Percentiles rank a stretch among this genome's conserved stretches.
Evolutionary conservation across 2,888 invertebrate genomes (phyloP).

Genomic region (Drosophila hawaiiensis): DNA sequence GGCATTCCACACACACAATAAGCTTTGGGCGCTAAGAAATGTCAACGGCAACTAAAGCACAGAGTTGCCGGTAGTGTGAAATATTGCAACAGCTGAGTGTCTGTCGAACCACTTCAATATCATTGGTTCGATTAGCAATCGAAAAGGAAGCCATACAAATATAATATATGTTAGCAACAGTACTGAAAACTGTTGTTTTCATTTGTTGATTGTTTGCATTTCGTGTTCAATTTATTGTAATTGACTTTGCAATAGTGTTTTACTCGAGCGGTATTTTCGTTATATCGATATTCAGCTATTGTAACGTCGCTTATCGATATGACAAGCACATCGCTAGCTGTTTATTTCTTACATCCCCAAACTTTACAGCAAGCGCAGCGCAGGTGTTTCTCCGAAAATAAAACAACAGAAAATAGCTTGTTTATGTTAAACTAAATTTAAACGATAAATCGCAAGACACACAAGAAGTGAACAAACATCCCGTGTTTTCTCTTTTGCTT

Average conservation of each 20-base stretch:
- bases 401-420: constrained; percentile 2
- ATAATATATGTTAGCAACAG: background rate
- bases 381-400: constrained; percentile 46
- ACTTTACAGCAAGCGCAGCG: constrained; percentile 52
- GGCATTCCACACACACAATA: constrained; percentile 51
- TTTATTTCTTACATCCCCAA: constrained; percentile 48
- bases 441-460: background rate
- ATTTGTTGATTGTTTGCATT: background rate
- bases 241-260: background rate
- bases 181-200: background rate
- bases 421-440: constrained; percentile 15
- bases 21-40: constrained; percentile 60
- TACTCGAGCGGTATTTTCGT: background rate
- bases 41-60: constrained; percentile 61
- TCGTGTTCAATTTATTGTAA: background rate
- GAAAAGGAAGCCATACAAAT: background rate
- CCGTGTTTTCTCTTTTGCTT: constrained; percentile 14
- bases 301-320: constrained; percentile 3
- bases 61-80: constrained; percentile 43
- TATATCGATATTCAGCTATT: constrained; percentile 6
- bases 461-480: background rate
- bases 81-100: constrained; percentile 30
- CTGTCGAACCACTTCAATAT: constrained; percentile 16
- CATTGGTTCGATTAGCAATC: constrained; percentile 10
- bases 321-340: constrained; percentile 19